Evolutionary conservation across 2,797 vertebrate species (phyloP).

Genomic region (Philypnodon macrostomus): DNA sequence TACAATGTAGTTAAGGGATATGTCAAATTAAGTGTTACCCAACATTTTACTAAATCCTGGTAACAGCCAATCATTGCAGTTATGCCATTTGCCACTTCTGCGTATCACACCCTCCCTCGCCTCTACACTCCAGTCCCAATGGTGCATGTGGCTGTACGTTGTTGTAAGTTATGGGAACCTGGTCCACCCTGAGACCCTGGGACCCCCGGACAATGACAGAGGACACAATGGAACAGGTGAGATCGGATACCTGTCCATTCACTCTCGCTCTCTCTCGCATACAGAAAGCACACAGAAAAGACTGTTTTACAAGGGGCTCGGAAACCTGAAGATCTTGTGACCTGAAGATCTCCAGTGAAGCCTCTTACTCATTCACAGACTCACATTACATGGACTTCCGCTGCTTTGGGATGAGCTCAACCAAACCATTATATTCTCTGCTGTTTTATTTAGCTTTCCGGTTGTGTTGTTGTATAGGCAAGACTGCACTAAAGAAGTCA

Average conservation of each 20-base stretch:
- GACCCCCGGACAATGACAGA: constrained; percentile 63
- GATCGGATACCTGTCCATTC: constrained; percentile 62
- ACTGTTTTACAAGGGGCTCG: constrained; percentile 16
- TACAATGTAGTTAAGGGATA: too few relatives aligned
- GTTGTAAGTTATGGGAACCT: constrained; percentile 67
- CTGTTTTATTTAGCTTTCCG: constrained; percentile 51
- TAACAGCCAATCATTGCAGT: too few relatives aligned
- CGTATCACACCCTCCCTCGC: constrained; percentile 11
- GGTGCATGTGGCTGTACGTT: constrained; percentile 56
- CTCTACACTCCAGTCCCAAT: constrained; percentile 54
- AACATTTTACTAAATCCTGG: too few relatives aligned
- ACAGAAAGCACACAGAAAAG: constrained; percentile 15
- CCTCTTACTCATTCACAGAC: constrained; percentile 43
- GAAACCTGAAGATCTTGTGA: constrained; percentile 53
- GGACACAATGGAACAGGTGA: constrained; percentile 55
- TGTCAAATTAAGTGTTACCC: too few relatives aligned
- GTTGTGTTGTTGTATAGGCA: constrained; percentile 8
- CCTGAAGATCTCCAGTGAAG: constrained; percentile 42
- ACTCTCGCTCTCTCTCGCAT: constrained; percentile 4
- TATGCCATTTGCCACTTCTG: not conserved
- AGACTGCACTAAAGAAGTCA: not conserved
- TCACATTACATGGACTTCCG: constrained; percentile 50
- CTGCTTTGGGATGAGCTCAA: constrained; percentile 37
- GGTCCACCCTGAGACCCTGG: constrained; percentile 49
- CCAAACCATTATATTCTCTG: constrained; percentile 43